Conservation (phyloP, 2,888 invertebrate genomes). For the Spatulosminthurus flaviceps region DNA sequence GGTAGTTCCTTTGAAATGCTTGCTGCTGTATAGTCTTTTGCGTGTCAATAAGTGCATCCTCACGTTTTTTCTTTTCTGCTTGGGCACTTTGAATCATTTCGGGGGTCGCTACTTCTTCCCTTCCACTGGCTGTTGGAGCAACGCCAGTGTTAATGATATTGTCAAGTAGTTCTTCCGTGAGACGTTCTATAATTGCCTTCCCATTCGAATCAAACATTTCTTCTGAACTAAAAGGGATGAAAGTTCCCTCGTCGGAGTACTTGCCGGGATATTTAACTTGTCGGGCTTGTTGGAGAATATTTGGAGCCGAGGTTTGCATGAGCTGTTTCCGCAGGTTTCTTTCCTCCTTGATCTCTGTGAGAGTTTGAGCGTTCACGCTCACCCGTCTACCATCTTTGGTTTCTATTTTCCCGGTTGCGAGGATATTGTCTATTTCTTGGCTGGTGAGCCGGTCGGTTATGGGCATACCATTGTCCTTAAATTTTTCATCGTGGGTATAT, state of each 20-base stretch:
- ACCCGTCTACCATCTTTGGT: too few relatives aligned
- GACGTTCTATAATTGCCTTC: neutral
- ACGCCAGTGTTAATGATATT: neutral
- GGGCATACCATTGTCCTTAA: neutral
- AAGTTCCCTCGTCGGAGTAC: neutral
- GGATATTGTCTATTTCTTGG: constrained; percentile 2
- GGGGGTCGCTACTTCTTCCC: neutral
- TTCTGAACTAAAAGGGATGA: neutral
- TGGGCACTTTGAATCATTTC: neutral
- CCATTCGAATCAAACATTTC: neutral
- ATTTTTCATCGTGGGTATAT: constrained; percentile 23
- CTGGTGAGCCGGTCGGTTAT: neutral
- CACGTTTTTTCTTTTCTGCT: neutral
- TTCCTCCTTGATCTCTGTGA: neutral
- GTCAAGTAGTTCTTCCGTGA: neutral
- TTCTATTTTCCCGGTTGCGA: neutral
- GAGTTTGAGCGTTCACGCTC: too few relatives aligned
- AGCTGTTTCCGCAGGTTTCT: neutral
- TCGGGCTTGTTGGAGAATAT: neutral
- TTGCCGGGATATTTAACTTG: neutral
- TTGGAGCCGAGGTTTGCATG: neutral
- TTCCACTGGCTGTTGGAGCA: neutral
- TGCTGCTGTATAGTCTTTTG: neutral
- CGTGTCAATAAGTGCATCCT: too few relatives aligned
- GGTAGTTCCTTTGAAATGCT: neutral